Evolutionary conservation across 2,797 vertebrate species (phyloP).

Genomic region (Aselliscus stoliczkanus): DNA sequence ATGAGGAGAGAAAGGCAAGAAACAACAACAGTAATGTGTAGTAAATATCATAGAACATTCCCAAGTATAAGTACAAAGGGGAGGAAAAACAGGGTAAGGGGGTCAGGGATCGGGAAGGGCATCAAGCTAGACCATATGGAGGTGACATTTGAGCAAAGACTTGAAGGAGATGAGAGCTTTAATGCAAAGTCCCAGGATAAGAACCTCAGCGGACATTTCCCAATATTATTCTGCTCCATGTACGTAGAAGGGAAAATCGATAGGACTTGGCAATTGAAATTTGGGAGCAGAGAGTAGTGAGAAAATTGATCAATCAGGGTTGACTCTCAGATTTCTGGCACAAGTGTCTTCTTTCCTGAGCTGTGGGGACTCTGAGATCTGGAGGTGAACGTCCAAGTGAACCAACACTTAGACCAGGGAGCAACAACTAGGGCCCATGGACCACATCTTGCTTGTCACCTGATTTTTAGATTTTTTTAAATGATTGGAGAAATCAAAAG

Average conservation of each 20-base stretch:
- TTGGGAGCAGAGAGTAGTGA: background rate
- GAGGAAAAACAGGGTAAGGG: background rate
- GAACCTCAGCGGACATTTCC: background rate
- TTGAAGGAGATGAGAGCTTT: background rate
- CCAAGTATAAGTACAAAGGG: background rate
- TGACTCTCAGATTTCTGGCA: background rate
- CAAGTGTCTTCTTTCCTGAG: background rate
- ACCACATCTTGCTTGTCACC: background rate
- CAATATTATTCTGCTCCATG: background rate
- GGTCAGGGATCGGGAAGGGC: background rate
- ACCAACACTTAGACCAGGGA: too few relatives aligned
- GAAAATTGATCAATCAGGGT: background rate
- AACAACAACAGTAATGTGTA: background rate
- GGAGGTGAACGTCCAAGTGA: background rate
- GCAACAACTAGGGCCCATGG: accelerated
- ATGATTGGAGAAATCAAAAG: background rate
- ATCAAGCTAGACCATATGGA: background rate
- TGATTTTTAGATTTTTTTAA: background rate
- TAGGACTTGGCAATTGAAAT: background rate
- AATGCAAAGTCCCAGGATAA: background rate
- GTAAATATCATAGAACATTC: background rate
- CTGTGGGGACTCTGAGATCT: background rate
- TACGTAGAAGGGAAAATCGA: background rate
- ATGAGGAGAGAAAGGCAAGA: background rate
- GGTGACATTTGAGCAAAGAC: background rate